Evolutionary conservation across 2,797 vertebrate species (phyloP).

Genomic region (Pseudocheirus occidentalis): DNA sequence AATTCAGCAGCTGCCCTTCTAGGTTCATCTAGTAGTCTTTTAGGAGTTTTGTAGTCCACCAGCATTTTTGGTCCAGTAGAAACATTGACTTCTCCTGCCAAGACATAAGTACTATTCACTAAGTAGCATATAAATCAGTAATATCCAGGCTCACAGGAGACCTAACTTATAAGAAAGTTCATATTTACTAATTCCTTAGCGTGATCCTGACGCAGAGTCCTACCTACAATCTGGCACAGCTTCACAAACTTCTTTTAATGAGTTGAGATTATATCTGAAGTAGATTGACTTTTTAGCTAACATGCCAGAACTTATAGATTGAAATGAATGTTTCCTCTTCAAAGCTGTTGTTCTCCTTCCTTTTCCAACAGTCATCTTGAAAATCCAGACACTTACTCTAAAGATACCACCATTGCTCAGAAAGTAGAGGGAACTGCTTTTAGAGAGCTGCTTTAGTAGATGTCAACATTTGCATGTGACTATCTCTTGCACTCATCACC

Average conservation of each 20-base stretch:
- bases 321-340: neutral
- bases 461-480: neutral
- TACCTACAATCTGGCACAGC: neutral
- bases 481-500: neutral
- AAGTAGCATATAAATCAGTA: neutral
- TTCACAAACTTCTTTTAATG: neutral
- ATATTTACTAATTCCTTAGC: neutral
- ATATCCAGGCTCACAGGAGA: neutral
- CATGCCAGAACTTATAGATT: neutral
- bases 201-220: neutral
- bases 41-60: neutral
- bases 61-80: neutral
- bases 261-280: neutral
- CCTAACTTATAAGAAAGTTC: neutral
- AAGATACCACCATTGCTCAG: neutral
- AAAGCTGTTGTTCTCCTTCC: neutral
- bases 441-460: neutral
- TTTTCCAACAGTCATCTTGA: neutral
- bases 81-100: neutral
- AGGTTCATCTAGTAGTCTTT: neutral
- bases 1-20: neutral
- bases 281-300: neutral
- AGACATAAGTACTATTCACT: neutral
- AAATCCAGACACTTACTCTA: neutral
- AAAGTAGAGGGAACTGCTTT: neutral